Evolutionary conservation across 2,113 vertebrate species (phyloP), one percentile per base, ranked within the genome.

Genomic region (Phalacrocorax carbo): DNA sequence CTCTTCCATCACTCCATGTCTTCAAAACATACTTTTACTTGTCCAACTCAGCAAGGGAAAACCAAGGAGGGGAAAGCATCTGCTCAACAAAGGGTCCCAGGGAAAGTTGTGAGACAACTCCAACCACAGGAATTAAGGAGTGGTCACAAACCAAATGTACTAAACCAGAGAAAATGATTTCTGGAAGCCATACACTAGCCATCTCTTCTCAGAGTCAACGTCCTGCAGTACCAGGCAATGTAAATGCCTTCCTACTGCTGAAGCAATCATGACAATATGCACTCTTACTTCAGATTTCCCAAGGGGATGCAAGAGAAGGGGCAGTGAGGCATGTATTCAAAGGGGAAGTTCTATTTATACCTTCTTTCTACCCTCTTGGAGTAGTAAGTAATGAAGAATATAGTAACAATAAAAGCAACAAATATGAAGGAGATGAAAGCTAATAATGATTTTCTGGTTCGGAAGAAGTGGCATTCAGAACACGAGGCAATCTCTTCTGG

Each of bases 321-420:
- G 58, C 40, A 71, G 34, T 17, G 23, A 80, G 32, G 18, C 20
- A 71, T 36, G n/a, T 13, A 78, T 77, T 60, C 48, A 82, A 64
- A 70, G 15, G 3, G 93, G 64, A 91, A 96, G 60, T 57, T 88
- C 87, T 99, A 98, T 88, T 98, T 98, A 89, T 98, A 98, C 79
- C 96, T 90, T 93, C 93, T 97, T 93, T 96, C 92, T 62, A 76
- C 69, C 82, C 94, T 99, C 97, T 94, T 99, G 48, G 97, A 98
- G 91, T 99, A 99, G 97, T 99, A 99, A 93, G 98, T 98, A 68
- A 99, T 98, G 38, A 99, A 96, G 81, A 98, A 97, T 91, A 99
- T 88, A 38, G 98, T 99, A 96, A 98, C 93, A 49, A 99, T 97
- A 94, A 99, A 98, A 78, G 97, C 98, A 80, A 98, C 98, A 85